Conservation (phyloP, 2,888 invertebrate genomes). For the Lathronympha strigana region DNA sequence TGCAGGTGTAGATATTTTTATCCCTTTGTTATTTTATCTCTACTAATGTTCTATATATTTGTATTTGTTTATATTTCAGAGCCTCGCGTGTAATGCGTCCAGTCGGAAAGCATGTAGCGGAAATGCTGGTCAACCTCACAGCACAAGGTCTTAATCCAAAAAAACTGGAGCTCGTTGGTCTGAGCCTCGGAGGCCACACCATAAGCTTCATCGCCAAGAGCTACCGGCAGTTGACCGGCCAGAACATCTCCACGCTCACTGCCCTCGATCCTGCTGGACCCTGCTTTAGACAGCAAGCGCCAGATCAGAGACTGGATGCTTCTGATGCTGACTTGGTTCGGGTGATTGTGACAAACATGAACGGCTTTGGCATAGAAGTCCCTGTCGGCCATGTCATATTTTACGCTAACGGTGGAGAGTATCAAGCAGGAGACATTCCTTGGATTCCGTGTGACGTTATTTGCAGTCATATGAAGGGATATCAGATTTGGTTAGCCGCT, state of each 20-base stretch:
- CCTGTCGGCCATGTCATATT: conserved; percentile 51
- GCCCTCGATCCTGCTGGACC: conserved; percentile 50
- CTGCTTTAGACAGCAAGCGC: conserved; percentile 47
- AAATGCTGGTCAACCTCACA: conserved; percentile 22
- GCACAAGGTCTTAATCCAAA: conserved; percentile 5
- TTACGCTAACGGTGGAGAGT: conserved; percentile 58
- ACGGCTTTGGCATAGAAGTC: conserved; percentile 46
- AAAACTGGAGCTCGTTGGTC: conserved; percentile 16
- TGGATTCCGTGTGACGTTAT: conserved; percentile 56
- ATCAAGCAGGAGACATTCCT: conserved; percentile 56
- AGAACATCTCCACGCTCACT: conserved; percentile 45
- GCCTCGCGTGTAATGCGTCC: conserved; percentile 10
- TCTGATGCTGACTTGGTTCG: conserved; percentile 50
- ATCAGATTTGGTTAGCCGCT: conserved; percentile 57
- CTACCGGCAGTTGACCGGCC: conserved; percentile 46
- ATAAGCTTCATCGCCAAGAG: conserved; percentile 50
- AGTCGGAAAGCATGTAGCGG: conserved; percentile 16
- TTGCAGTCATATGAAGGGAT: conserved; percentile 60
- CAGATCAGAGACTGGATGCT: conserved; percentile 46
- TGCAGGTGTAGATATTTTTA: too few relatives aligned
- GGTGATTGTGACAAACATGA: conserved; percentile 47
- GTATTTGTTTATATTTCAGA: conserved; percentile 12
- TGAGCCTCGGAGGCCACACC: conserved; percentile 44
- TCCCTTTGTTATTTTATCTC: neutral
- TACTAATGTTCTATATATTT: too few relatives aligned